A percentile compares a stretch with the other conserved stretches of the same genome.
Conservation (phyloP, 2,113 vertebrate genomes). For the Callospermophilus lateralis region DNA sequence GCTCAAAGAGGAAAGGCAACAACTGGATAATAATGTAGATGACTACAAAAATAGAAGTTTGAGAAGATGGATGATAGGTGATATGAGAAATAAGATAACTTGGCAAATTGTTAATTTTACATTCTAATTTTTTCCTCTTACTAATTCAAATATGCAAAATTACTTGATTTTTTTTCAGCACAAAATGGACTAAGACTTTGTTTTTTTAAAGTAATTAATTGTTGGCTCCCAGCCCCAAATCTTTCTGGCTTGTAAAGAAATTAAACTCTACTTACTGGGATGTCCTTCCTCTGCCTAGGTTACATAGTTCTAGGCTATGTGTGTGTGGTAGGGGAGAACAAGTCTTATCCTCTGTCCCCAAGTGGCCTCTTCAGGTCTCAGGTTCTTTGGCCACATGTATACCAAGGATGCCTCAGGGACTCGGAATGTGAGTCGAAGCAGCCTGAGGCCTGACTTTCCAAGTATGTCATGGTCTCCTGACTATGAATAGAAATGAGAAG, state of each 20-base stretch:
- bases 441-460: too few species aligned
- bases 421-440: too few species aligned
- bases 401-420: too few species aligned
- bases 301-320: too few species aligned
- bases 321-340: too few species aligned
- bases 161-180: neutral
- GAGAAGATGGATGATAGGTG: neutral
- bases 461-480: too few species aligned
- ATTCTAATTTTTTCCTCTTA: neutral
- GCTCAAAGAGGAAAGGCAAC: neutral
- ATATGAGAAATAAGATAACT: neutral
- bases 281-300: too few species aligned
- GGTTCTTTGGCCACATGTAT: too few species aligned
- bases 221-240: neutral
- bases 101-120: neutral
- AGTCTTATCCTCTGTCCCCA: too few species aligned
- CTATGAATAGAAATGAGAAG: too few species aligned
- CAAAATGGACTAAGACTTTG: neutral
- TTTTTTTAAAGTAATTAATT: neutral
- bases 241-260: neutral
- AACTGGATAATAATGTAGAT: neutral
- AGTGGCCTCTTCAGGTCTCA: too few species aligned
- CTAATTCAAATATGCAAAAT: neutral
- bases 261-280: too few species aligned
- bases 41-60: neutral